Evolutionary conservation across 1,140 invertebrate species (phyloP).

Genomic region (Caenorhabditis remanei): DNA sequence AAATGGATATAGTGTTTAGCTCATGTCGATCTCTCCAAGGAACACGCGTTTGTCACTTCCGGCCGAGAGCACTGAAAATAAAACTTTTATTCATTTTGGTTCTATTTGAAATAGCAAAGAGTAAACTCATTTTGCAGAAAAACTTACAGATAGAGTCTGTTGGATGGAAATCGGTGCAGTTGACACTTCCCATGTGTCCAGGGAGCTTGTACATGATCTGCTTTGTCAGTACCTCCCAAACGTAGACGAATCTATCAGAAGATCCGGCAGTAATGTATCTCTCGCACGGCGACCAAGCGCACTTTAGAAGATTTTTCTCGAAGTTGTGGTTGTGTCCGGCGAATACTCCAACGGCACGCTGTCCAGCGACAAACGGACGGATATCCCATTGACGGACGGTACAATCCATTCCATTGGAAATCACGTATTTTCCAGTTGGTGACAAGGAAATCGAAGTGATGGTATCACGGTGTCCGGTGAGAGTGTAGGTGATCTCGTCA

Average conservation of each 20-base stretch:
- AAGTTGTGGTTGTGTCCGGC: slow-evolving; percentile 96
- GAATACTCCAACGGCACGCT: slow-evolving; percentile 93
- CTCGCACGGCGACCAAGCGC: slow-evolving; percentile 90
- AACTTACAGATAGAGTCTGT: slow-evolving; percentile 88
- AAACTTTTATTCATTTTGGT: neutral
- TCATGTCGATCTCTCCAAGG: slow-evolving; percentile 84
- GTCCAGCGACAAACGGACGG: slow-evolving; percentile 85
- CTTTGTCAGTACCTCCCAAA: slow-evolving; percentile 87
- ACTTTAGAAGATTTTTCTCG: slow-evolving; percentile 92
- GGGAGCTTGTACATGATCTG: slow-evolving; percentile 95
- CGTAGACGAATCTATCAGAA: slow-evolving; percentile 92
- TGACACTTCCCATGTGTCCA: slow-evolving; percentile 96
- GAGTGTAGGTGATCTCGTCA: slow-evolving; percentile 87
- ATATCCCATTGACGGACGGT: slow-evolving; percentile 85
- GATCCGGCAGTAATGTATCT: slow-evolving; percentile 89
- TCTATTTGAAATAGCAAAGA: too few relatives aligned
- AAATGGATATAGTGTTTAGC: neutral
- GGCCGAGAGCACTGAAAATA: slow-evolving; percentile 86
- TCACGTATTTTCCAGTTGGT: slow-evolving; percentile 91
- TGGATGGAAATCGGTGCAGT: slow-evolving; percentile 95
- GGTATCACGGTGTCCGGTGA: slow-evolving; percentile 92
- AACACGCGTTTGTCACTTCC: slow-evolving; percentile 96
- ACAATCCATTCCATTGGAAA: slow-evolving; percentile 98
- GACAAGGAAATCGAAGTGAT: slow-evolving; percentile 92
- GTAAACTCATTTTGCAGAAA: neutral